Percentiles rank a stretch among this genome's conserved stretches.
Evolutionary conservation across 2,113 vertebrate genomes (phyloP).

Genomic region (Aegotheles bennettii): DNA sequence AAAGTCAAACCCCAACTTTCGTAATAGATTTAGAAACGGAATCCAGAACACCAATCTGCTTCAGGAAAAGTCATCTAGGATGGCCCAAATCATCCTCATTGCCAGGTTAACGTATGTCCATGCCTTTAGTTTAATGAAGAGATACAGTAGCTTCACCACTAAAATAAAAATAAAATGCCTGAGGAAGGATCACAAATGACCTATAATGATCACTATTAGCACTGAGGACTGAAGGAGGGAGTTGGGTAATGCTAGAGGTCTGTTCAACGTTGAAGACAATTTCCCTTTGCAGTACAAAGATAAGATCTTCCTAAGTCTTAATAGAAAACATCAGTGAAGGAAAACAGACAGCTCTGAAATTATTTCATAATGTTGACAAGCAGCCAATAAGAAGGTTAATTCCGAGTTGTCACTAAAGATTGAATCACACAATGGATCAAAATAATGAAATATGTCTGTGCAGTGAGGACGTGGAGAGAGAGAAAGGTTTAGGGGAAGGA

Average conservation of each 20-base stretch:
- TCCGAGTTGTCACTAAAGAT: not conserved
- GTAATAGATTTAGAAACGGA: not conserved
- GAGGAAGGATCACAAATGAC: not conserved
- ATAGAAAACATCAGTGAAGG: not conserved
- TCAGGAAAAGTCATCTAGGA: not conserved
- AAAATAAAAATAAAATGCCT: not conserved
- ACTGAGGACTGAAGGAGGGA: not conserved
- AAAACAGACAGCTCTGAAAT: not conserved
- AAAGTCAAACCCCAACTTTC: not conserved
- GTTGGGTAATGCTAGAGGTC: not conserved
- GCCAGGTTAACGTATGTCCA: not conserved
- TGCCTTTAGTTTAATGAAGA: not conserved
- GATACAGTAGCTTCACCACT: not conserved
- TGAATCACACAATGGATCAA: not conserved
- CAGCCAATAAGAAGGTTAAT: not conserved
- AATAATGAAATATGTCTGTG: not conserved
- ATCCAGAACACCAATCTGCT: not conserved
- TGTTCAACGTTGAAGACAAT: not conserved
- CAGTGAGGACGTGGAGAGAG: not conserved
- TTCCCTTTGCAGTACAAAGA: not conserved
- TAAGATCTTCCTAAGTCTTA: not conserved
- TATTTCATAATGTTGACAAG: not conserved
- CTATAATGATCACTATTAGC: not conserved
- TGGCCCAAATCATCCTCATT: not conserved
- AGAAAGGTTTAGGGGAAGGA: not conserved